Evolutionary conservation across 2,113 vertebrate species (phyloP), one percentile per base, ranked within the genome.

Genomic region (Boulengeromyrus knoepffleri): DNA sequence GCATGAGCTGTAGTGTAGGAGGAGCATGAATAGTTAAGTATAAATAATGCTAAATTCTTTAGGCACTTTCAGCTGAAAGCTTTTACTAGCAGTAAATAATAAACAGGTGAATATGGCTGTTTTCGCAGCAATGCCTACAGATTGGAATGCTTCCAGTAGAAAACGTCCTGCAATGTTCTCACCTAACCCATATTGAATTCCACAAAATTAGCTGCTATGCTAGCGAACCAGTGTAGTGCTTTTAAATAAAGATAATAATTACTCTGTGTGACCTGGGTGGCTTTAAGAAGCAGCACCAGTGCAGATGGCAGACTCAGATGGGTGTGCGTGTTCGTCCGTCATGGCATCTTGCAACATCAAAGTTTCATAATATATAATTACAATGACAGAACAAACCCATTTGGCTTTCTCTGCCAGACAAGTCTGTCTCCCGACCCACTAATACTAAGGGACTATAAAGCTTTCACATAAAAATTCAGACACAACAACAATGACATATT

Each of bases 301-400:
- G 4, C 15, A 24, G 31, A 83, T 13, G 49, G 19, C 13, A 13
- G 46, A 31, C 3, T 58, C 8, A n/a, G 21, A 27, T 1, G 74
- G 21, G 49, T 39, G 47, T 83, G 31, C 15, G 0, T 89, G 46
- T 74, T 80, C 27, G n/a, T 56, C 47, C 36, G 0, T 5, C 17
- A 21, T 31, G 13, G 15, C 77, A 31, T 84, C 49, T 80, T 89
- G 70, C 36, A 31, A 21, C 19, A 24, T 49, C 15, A 50, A 4
- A 80, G 66, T 24, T 83, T 36, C 42, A 31, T 31, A 50, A 49
- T 46, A 17, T 89, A 89, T 89, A 89, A 89, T 80, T 89, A 83
- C 13, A 49, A 83, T 80, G n/a, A 42, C 27, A 31, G 50, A 45
- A 80, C 47, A 89, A 47, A 36, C n/a, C 27, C n/a, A 87, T 53